Conservation (phyloP, 1,140 invertebrate species). For the Caenorhabditis brenneri region DNA sequence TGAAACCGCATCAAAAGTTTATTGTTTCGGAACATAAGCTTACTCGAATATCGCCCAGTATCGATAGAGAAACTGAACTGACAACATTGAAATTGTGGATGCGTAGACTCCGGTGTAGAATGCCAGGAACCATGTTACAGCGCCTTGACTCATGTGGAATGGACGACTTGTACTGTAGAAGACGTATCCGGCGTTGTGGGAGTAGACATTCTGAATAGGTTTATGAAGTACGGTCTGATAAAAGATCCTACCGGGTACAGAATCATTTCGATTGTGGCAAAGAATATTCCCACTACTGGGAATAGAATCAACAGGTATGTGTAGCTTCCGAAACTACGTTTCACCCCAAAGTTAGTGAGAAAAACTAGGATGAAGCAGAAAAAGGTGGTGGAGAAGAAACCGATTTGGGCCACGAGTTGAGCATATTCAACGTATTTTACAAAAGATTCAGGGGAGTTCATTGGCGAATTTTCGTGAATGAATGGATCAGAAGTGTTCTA, state of each 20-base stretch:
- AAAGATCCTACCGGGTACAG: neutral
- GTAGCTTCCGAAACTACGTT: neutral
- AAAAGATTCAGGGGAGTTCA: neutral
- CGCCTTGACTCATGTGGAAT: neutral
- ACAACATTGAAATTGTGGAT: neutral
- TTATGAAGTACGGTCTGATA: too few relatives aligned
- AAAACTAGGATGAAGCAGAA: neutral
- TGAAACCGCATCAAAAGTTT: neutral
- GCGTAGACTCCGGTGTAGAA: neutral
- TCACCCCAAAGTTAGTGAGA: neutral
- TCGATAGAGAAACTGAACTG: slow-evolving; percentile 3
- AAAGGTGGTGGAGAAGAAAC: neutral
- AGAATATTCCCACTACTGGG: neutral
- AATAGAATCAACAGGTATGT: neutral
- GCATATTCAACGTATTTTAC: neutral
- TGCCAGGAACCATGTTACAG: neutral
- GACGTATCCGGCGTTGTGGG: neutral
- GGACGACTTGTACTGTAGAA: neutral
- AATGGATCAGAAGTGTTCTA: too few relatives aligned
- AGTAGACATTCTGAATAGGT: neutral
- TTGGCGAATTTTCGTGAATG: too few relatives aligned
- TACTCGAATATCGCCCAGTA: neutral
- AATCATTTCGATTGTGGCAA: neutral
- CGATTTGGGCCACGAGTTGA: neutral
- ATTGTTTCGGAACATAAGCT: neutral